Evolutionary conservation across 2,113 vertebrate species (phyloP).

Genomic region (Chaetura pelagica): DNA sequence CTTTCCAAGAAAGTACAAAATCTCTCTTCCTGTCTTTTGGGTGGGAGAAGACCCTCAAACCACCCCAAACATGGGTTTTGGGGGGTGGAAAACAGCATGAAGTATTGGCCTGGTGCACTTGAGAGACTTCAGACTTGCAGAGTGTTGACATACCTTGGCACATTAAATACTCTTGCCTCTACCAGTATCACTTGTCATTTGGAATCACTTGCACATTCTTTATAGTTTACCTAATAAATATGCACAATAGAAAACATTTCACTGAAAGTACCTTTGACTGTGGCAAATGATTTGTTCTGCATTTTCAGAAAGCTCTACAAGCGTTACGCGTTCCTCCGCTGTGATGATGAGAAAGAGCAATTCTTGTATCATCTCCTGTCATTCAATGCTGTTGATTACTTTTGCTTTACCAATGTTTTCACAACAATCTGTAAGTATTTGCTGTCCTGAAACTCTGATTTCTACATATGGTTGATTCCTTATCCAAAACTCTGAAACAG

Average conservation of each 20-base stretch:
- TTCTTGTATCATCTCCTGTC: conserved; percentile 98
- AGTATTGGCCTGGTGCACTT: not conserved
- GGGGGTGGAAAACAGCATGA: not conserved
- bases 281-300: conserved; percentile 58
- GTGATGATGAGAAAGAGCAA: conserved; percentile 98
- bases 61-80: not conserved
- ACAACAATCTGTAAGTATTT: conserved; percentile 94
- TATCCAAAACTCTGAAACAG: not conserved
- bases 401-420: conserved; percentile 99
- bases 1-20: not conserved
- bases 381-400: conserved; percentile 98
- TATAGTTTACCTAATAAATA: not conserved
- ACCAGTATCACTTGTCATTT: not conserved
- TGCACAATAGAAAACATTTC: not conserved
- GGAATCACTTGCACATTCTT: not conserved
- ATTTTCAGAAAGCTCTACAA: conserved; percentile 94
- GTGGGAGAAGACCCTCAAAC: not conserved
- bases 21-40: not conserved
- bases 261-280: not conserved
- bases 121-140: not conserved
- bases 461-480: not conserved
- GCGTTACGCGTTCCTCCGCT: conserved; percentile 96
- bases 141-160: not conserved
- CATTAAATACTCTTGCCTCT: not conserved
- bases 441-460: not conserved